Evolutionary conservation across 2,113 vertebrate species (phyloP).

Genomic region (Trematocara marginatum): DNA sequence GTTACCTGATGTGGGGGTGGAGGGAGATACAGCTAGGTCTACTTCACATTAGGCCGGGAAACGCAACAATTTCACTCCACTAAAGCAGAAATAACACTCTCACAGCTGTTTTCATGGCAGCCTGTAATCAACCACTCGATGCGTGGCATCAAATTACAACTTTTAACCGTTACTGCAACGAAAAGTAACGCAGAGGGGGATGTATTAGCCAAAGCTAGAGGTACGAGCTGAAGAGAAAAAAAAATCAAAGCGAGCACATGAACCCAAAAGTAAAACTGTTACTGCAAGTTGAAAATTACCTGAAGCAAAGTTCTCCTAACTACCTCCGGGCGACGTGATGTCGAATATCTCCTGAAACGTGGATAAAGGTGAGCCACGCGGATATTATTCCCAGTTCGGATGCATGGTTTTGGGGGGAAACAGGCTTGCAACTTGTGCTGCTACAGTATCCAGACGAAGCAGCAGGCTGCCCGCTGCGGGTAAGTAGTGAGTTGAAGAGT

Average conservation of each 20-base stretch:
- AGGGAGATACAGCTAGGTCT: background rate
- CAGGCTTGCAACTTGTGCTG: slow-evolving; percentile 2
- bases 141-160: slow-evolving; percentile 2
- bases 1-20: slow-evolving; percentile 37
- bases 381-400: background rate
- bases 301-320: slow-evolving; percentile 14
- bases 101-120: background rate
- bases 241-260: background rate
- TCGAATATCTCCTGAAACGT: background rate
- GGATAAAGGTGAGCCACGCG: background rate
- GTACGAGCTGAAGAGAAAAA: background rate
- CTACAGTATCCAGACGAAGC: slow-evolving; percentile 27
- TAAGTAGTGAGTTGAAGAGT: slow-evolving; percentile 21
- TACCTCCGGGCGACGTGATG: background rate
- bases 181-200: background rate
- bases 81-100: background rate
- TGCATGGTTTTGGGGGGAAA: slow-evolving; percentile 3
- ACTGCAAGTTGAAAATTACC: slow-evolving; percentile 24
- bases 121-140: background rate
- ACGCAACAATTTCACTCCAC: background rate
- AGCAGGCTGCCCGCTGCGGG: slow-evolving; percentile 38
- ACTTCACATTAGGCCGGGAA: background rate
- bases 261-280: background rate
- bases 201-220: background rate
- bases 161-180: background rate